Evolutionary conservation across 2,888 invertebrate genomes (phyloP).

Genomic region (Myopa tessellatipennis): DNA sequence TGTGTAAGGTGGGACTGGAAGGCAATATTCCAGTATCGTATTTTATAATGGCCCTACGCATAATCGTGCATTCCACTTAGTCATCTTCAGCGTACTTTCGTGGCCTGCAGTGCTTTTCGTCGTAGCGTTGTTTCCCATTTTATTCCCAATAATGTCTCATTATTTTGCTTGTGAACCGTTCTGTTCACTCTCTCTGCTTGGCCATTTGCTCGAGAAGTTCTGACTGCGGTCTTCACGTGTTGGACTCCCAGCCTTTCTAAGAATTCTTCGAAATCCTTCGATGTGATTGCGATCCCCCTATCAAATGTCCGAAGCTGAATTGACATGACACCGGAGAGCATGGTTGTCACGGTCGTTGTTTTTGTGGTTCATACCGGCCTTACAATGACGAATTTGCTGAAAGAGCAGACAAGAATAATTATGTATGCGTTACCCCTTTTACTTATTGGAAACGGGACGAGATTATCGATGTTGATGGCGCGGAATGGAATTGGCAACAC

Average conservation of each 20-base stretch:
- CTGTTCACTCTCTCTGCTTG: neutral
- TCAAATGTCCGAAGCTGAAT: constrained; percentile 26
- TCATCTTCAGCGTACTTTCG: constrained; percentile 35
- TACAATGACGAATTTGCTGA: constrained; percentile 17
- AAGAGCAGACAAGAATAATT: constrained; percentile 42
- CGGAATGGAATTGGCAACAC: constrained; percentile 44
- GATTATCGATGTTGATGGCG: constrained; percentile 45
- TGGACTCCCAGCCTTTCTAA: constrained; percentile 22
- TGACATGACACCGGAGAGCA: constrained; percentile 33
- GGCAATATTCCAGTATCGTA: too few species aligned
- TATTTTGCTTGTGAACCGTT: neutral
- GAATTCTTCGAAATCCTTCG: constrained; percentile 32
- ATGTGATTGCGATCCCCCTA: constrained; percentile 39
- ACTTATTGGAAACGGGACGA: constrained; percentile 46
- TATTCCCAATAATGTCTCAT: too few species aligned
- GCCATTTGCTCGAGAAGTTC: constrained; percentile 32
- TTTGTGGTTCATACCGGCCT: constrained; percentile 41
- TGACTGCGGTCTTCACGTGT: constrained; percentile 37
- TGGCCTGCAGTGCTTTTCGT: constrained; percentile 35
- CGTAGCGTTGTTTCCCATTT: constrained; percentile 44
- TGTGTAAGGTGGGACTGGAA: too few species aligned
- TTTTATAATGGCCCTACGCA: too few species aligned
- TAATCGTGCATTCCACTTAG: constrained; percentile 7
- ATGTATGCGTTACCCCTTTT: constrained; percentile 43
- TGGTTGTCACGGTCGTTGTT: constrained; percentile 29